Evolutionary conservation across 2,797 vertebrate species (phyloP).

Genomic region (Chaunax sp.): DNA sequence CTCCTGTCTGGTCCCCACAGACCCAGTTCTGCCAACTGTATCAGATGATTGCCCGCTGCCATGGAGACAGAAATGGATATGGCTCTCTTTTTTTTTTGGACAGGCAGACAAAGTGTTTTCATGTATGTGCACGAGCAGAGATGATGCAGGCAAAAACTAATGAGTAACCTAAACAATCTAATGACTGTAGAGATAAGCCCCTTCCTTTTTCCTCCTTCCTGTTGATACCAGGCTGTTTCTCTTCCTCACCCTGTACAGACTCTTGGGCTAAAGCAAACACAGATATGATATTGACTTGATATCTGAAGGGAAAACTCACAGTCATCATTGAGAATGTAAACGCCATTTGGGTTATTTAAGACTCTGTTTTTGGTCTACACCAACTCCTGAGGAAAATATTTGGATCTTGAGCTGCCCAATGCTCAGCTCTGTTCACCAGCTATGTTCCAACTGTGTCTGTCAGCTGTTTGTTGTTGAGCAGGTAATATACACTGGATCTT

Average conservation of each 20-base stretch:
- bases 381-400: too few relatives aligned
- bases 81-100: conserved; percentile 23
- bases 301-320: conserved; percentile 34
- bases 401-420: too few relatives aligned
- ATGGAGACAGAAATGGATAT: conserved; percentile 56
- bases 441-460: too few relatives aligned
- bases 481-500: too few relatives aligned
- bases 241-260: conserved; percentile 9
- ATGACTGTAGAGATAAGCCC: conserved; percentile 52
- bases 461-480: too few relatives aligned
- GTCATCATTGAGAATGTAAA: conserved; percentile 20
- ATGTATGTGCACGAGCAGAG: conserved; percentile 62
- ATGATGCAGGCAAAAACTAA: conserved; percentile 38
- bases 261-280: conserved; percentile 21
- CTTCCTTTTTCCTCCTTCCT: conserved; percentile 66
- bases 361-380: neutral
- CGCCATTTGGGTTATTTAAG: conserved; percentile 16
- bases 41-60: conserved; percentile 65
- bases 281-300: conserved; percentile 19
- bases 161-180: conserved; percentile 41
- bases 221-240: conserved; percentile 51
- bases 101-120: conserved; percentile 27
- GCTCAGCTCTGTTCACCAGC: too few relatives aligned
- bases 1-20: conserved; percentile 48
- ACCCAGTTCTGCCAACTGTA: conserved; percentile 51